Base-by-base conservation (phyloP, 2,797 vertebrate genomes). In the Alosa sapidissima region DNA sequence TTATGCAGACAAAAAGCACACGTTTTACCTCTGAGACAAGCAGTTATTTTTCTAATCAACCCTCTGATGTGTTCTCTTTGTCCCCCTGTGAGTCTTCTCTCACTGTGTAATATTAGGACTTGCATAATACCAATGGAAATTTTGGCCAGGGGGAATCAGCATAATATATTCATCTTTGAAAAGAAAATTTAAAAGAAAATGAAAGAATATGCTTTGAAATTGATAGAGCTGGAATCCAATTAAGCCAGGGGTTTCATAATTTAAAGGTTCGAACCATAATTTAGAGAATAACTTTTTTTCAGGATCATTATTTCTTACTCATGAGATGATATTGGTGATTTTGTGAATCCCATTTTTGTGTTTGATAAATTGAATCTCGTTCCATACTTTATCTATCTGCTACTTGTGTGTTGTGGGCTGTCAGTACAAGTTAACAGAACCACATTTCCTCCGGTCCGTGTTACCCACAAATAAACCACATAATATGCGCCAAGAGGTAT, bases 401-500 rank as follows among this genome's bases (percentile, higher is more conserved):
- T 6, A 19, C 72, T 78, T 47, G 36, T 78, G 47, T 78, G 14
- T 7, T 8, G 41, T 21, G 13, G 16, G 72, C 41, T 78, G 72
- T 78, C 72, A 78, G 72, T 78, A 36, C 16, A 78, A 47, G 41
- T 78, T 47, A 78, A 47, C 41, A 47, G 19, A 78, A 78, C 72
- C 21, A 78, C 72, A 78, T 78, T 47, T 78, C 72, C 14, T 21
- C 72, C 19, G 9, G 36, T 78, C 14, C 21, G 41, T 90, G 88
- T 82, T 58, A 88, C 86, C 86, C 89, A 87, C 86, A 87, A 87
- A 88, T 89, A 84, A 85, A 84, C 58, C 87, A 87, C 81, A 89
- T 21, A 49, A 91, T 90, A 82, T 87, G 83, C 88, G 89, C 84
- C 89, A 90, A 91, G 88, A 88, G 88, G 89, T 86, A 85, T 90